phyloP scores from a whole-genome alignment of 1,140 invertebrate genomes.

The Lepidotrigona ventralis region DNA sequence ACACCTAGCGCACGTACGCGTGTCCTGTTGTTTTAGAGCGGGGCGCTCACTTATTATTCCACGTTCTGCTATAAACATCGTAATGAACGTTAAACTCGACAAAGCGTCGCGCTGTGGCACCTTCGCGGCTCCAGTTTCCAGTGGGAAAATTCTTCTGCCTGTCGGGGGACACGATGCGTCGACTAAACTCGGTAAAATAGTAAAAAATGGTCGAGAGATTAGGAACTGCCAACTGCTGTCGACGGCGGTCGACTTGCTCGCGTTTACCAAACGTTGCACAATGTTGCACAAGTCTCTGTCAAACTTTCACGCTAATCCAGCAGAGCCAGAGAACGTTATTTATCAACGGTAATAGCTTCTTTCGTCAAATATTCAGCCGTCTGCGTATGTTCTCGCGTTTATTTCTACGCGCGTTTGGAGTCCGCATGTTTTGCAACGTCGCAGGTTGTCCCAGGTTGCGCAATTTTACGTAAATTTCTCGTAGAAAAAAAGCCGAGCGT shows the following conservation, averaged over 20 bases:
- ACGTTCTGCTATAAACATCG: conserved; percentile 31
- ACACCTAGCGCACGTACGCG: conserved; percentile 11
- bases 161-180: too few relatives aligned
- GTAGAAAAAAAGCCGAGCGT: neutral
- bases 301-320: neutral
- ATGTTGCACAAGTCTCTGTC: neutral
- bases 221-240: neutral
- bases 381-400: neutral
- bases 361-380: neutral
- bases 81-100: conserved; percentile 34
- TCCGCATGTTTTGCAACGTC: neutral
- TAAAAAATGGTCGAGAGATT: neutral
- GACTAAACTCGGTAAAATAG: neutral
- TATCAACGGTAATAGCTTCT: neutral
- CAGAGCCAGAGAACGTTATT: neutral
- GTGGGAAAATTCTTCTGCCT: neutral
- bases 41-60: conserved; percentile 40
- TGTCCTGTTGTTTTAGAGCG: conserved; percentile 35
- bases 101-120: neutral
- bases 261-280: neutral
- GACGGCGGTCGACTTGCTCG: neutral
- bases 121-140: neutral
- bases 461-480: neutral
- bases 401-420: neutral
- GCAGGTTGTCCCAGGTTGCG: neutral